Conservation (phyloP, 1,140 invertebrate genomes). For the Macrosteles quadrilineatus region DNA sequence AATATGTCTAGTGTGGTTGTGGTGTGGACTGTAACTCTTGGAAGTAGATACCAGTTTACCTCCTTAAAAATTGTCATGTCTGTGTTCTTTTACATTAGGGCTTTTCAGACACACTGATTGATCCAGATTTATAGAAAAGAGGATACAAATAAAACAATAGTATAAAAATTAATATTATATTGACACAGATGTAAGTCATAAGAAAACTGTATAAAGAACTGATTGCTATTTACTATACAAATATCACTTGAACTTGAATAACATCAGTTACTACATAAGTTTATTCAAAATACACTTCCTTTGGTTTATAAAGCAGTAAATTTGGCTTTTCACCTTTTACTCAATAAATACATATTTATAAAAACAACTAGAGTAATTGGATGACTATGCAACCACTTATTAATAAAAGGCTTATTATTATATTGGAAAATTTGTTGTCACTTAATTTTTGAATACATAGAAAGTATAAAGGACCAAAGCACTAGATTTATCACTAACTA, state of each 20-base stretch:
- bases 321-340: not conserved
- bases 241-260: not conserved
- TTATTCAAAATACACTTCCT: not conserved
- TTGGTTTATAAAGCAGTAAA: conserved; percentile 15
- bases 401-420: not conserved
- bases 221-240: conserved; percentile 20
- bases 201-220: conserved; percentile 23
- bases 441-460: not conserved
- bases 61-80: too few species aligned
- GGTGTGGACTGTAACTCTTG: too few species aligned
- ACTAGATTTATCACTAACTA: not conserved
- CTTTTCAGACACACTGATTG: too few species aligned
- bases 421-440: not conserved
- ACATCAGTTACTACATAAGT: not conserved
- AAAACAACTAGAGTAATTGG: not conserved
- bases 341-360: conserved; percentile 4
- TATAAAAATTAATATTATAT: conserved; percentile 22
- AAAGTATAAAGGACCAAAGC: not conserved
- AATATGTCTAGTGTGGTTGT: too few species aligned
- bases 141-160: too few species aligned
- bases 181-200: conserved; percentile 24
- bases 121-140: too few species aligned
- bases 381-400: not conserved
- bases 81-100: too few species aligned
- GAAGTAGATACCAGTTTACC: too few species aligned